A percentile compares a stretch with the other conserved stretches of the same genome.
Evolutionary conservation across 2,888 invertebrate genomes (phyloP).

Genomic region (Noctua fimbriata): DNA sequence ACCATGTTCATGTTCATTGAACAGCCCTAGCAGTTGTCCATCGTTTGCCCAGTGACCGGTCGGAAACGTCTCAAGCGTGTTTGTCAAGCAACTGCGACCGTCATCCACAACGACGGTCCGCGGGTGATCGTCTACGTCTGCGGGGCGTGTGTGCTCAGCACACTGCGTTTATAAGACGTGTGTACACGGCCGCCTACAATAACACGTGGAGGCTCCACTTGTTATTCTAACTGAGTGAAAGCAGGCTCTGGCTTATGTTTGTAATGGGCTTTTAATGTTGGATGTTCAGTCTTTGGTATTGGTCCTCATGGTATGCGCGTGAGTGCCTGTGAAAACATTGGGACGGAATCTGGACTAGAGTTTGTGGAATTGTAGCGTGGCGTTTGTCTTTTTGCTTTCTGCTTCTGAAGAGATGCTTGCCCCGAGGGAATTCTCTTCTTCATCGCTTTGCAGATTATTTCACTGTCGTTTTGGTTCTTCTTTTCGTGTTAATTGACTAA

Average conservation of each 20-base stretch:
- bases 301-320: slow-evolving; percentile 38
- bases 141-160: slow-evolving; percentile 26
- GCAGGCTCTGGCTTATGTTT: slow-evolving; percentile 47
- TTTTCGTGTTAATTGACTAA: neutral
- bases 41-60: slow-evolving; percentile 40
- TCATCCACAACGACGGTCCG: slow-evolving; percentile 17
- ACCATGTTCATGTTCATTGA: neutral
- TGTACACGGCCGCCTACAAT: slow-evolving; percentile 46
- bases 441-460: neutral
- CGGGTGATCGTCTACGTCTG: slow-evolving; percentile 5
- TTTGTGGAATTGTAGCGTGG: neutral
- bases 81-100: slow-evolving; percentile 39
- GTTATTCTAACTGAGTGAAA: slow-evolving; percentile 60
- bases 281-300: slow-evolving; percentile 36
- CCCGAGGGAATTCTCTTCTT: neutral
- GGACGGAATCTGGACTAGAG: neutral
- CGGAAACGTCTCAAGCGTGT: slow-evolving; percentile 41
- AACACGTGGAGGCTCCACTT: slow-evolving; percentile 48
- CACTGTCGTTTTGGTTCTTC: neutral
- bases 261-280: slow-evolving; percentile 60
- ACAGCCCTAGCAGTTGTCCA: slow-evolving; percentile 38
- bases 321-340: slow-evolving; percentile 33
- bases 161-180: slow-evolving; percentile 10
- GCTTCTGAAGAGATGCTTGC: neutral
- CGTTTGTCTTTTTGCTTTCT: neutral